Base-by-base conservation (phyloP, 2,113 vertebrate species). In the Indri indri region DNA sequence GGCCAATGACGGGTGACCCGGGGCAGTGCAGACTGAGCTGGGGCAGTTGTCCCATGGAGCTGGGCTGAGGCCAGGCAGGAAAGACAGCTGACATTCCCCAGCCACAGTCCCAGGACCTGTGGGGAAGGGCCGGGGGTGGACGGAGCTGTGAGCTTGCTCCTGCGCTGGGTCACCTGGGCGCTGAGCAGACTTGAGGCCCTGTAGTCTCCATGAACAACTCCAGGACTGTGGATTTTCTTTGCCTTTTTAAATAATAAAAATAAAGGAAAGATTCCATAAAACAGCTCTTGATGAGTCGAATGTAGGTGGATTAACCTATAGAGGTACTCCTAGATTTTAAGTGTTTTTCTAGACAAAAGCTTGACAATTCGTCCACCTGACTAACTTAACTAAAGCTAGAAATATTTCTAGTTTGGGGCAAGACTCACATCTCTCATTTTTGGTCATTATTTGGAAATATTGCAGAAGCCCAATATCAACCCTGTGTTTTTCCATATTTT, bases 71-170 rank as follows among this genome's bases (percentile, higher is more conserved):
- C 12, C 13, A 25, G 57, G 91, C 3, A 6, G 70, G 37, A 52
- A 50, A 37, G n/a, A 13, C 2, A 61, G 14, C 57, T 20, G 8
- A 14, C 18, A 0, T 32, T 12, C 42, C 7, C 14, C 17, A 66
- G 37, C 40, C 30, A 23, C 47, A 25, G 2, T 34, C 30, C 12
- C 8, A 8, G 52, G 70, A 22, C 42, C 8, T 0, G 17, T 22
- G 79, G 17, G n/a, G 68, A 76, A 3, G 57, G 23, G 57, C 2
- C 22, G 57, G 57, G 11, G n/a, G 4, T 10, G 17, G 59, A 50
- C 59, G 37, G 14, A 34, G 37, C 59, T 20, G 20, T 0, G 8
- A 37, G 30, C 10, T 0, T 3, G 37, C n/a, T 5, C 8, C 8
- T 63, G n/a, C 68, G n/a, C 6, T 11, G 5, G 17, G 22, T 8